Evolutionary conservation across 2,888 invertebrate species (phyloP), one percentile per base, ranked within the genome.

Genomic region (Griposia aprilina): DNA sequence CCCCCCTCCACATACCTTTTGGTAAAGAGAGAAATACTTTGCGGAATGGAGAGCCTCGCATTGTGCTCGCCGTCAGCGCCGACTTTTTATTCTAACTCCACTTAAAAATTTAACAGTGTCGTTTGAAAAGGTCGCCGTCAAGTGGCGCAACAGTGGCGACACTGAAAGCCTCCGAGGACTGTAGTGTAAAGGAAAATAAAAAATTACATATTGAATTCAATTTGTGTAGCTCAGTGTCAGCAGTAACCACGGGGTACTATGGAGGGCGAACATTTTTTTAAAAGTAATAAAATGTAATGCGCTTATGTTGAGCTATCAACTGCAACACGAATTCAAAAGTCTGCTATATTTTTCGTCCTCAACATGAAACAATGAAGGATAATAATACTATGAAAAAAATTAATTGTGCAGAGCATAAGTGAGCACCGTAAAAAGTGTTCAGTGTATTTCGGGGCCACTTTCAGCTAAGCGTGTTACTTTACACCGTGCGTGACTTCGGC

Each of bases 21-120:
- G 63, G 73, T 71, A 86, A 88, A 88, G 82, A 87, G 85, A 83
- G 79, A 79, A 88, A 88, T 86, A 80, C 84, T 79, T 80, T 30
- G 62, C 81, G 72, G 78, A 76, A 74, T 82, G 83, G 84, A 84
- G 75, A 68, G 78, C 26, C 59, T 52, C 65, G 77, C 80, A 84
- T 88, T 88, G 88, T 88, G 84, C 78, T 70, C 78, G 71, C 75
- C 81, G 82, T 71, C 87, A 78, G 77, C 84, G 79, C 76, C 77
- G 69, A 75, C 81, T 86, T 88, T 88, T 88, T 84, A 88, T 88
- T 87, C 84, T 84, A 86, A 84, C 85, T 84, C 81, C 81, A 84
- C 87, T 88, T 88, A 84, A 84, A 88, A 88, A 88, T 86, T 81
- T 83, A 88, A 86, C 88, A 84, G 87, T 78, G 82, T 86, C 87